Evolutionary conservation across 2,113 vertebrate genomes (phyloP), one percentile per base, ranked within the genome.

Genomic region (Chaetura pelagica): DNA sequence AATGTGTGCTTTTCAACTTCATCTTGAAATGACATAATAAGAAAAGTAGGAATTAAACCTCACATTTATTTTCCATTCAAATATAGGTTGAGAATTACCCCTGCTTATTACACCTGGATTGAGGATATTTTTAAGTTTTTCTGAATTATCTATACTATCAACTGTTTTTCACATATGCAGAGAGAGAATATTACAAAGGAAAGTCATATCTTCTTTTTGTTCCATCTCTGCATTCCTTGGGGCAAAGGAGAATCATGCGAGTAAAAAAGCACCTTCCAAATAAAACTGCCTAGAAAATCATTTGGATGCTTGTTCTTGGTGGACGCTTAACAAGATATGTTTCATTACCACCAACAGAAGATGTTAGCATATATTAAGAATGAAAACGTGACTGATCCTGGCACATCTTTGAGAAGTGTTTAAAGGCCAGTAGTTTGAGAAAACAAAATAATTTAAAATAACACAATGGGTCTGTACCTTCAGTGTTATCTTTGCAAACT

Each of bases 71-170:
- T 91, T 69, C 32, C 29, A 63, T 63, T 51, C 18, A 72, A 22
- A 51, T 21, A 9, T 3, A 34, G 10, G 12, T 2, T 38, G 29
- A 82, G 49, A 63, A 42, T 73, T 42, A 30, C 1, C 17, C 8
- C 23, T 29, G 7, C 4, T 64, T 74, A 54, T 13, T 54, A 40
- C 14, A 59, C 2, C 16, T 3, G 2, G 46, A 0, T 0, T 49
- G 16, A 81, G 55, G 14, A 35, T 16, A 29, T 32, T 67, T 82
- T 85, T 26, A 55, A 64, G 9, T 21, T 76, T 79, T 64, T 59
- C 8, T 55, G 5, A 72, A 38, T 82, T 35, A 26, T 61, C 24
- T 85, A 1, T 18, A 8, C 6, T 67, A 10, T 10, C 34, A 44
- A 13, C 2, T 42, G 38, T 58, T 91, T 58, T 66, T 2, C 7